phyloP scores from a whole-genome alignment of 2,113 vertebrate genomes.

The Pelecanus crispus region DNA sequence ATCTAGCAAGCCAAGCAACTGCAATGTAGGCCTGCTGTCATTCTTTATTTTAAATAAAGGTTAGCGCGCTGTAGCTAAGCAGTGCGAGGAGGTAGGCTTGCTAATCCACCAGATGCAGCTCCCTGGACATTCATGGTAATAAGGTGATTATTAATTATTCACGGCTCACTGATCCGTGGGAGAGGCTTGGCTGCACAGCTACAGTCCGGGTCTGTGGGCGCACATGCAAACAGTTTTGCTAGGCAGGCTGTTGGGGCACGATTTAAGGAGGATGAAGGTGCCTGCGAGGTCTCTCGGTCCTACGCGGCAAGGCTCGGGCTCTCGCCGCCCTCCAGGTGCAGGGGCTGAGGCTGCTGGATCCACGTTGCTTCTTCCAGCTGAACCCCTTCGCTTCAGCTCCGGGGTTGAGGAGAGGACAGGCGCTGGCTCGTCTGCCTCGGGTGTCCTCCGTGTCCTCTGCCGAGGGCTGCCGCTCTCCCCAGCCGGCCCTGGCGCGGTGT shows the following conservation, averaged over 20 bases:
- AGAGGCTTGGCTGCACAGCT: background rate
- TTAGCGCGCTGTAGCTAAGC: background rate
- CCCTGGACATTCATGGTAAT: background rate
- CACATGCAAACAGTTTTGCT: background rate
- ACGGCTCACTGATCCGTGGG: background rate
- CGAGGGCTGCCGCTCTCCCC: background rate
- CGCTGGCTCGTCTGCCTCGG: fast-evolving
- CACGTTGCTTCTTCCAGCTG: background rate
- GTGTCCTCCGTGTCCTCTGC: background rate
- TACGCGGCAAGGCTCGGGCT: fast-evolving
- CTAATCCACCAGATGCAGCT: background rate
- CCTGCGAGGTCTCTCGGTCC: background rate
- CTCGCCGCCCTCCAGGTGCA: background rate
- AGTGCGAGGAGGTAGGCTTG: background rate
- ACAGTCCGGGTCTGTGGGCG: background rate
- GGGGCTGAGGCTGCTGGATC: background rate
- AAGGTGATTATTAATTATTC: background rate
- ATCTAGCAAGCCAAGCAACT: background rate
- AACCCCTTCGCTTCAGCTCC: background rate
- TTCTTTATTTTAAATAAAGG: background rate
- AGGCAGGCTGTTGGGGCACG: background rate
- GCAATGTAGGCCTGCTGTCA: background rate
- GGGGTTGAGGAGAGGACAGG: background rate
- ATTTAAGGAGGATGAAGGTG: background rate
- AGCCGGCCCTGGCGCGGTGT: background rate